Evolutionary conservation across 2,888 invertebrate genomes (phyloP).

Genomic region (Megastigmus dorsalis): DNA sequence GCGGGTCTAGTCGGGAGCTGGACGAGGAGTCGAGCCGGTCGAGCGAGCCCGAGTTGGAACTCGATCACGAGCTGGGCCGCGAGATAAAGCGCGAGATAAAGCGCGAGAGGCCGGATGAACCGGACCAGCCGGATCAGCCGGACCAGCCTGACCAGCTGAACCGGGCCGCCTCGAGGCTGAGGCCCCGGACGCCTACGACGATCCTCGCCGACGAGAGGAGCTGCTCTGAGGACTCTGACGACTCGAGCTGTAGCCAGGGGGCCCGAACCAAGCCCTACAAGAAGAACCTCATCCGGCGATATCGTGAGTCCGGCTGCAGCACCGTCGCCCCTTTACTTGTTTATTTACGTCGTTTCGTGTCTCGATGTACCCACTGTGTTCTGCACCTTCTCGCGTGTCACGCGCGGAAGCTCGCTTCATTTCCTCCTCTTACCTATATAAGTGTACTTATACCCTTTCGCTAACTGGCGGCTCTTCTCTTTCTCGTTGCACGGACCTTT

Average conservation of each 20-base stretch:
- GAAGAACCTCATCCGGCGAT: constrained; percentile 94
- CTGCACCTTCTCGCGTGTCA: too few species aligned
- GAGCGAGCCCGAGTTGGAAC: constrained; percentile 28
- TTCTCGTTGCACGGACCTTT: too few species aligned
- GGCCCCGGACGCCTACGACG: constrained; percentile 57
- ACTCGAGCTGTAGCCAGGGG: constrained; percentile 81
- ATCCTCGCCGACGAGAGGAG: constrained; percentile 72
- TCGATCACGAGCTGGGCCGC: constrained; percentile 67
- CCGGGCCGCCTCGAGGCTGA: constrained; percentile 57
- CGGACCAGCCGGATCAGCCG: constrained; percentile 39
- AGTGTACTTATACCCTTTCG: background rate
- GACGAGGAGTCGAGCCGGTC: constrained; percentile 50
- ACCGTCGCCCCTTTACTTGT: too few species aligned
- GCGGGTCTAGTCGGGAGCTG: constrained; percentile 65
- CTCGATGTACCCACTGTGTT: background rate
- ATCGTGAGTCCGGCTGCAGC: constrained; percentile 94
- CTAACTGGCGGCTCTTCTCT: too few species aligned
- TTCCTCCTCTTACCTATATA: background rate
- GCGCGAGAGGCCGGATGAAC: constrained; percentile 56
- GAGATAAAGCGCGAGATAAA: too few species aligned
- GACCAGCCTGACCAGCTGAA: constrained; percentile 13
- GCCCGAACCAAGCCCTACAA: constrained; percentile 83
- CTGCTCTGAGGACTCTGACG: constrained; percentile 88
- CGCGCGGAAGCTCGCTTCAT: too few species aligned
- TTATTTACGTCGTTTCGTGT: background rate